Evolutionary conservation across 1,140 invertebrate species (phyloP).

Genomic region (Drosophila albomicans): DNA sequence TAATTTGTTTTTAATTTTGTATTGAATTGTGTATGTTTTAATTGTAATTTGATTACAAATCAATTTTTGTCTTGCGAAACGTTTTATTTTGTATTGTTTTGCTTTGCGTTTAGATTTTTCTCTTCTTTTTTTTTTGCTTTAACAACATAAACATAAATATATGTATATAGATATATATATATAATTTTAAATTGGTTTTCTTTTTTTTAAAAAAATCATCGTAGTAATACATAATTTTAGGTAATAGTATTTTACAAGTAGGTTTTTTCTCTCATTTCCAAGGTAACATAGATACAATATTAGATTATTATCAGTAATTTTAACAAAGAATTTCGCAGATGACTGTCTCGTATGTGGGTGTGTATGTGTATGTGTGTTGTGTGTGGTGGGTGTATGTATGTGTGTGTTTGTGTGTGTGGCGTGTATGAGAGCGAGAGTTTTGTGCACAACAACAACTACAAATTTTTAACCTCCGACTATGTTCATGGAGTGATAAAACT

Average conservation of each 20-base stretch:
- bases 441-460: constrained; percentile 82
- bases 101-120: constrained; percentile 39
- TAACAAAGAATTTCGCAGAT: constrained; percentile 76
- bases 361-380: constrained; percentile 9
- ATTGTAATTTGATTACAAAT: constrained; percentile 81
- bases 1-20: constrained; percentile 23
- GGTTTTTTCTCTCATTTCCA: constrained; percentile 56
- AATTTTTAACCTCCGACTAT: constrained; percentile 80
- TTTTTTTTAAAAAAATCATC: constrained; percentile 72
- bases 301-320: constrained; percentile 72
- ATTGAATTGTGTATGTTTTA: constrained; percentile 52
- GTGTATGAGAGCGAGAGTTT: constrained; percentile 73
- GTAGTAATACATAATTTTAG: constrained; percentile 69
- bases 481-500: constrained; percentile 74
- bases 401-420: constrained; percentile 37
- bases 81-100: constrained; percentile 36
- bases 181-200: constrained; percentile 30
- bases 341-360: constrained; percentile 40
- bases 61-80: constrained; percentile 46
- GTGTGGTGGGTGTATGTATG: constrained; percentile 29
- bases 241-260: constrained; percentile 79
- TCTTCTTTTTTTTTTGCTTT: constrained; percentile 60
- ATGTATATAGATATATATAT: constrained; percentile 47
- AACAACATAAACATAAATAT: constrained; percentile 81
- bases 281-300: constrained; percentile 73